These are phyloP conservation scores for Tetranychus truncatus DNA, from an alignment of 2,888 invertebrate genomes.

Conservation along the genomic window DNA sequence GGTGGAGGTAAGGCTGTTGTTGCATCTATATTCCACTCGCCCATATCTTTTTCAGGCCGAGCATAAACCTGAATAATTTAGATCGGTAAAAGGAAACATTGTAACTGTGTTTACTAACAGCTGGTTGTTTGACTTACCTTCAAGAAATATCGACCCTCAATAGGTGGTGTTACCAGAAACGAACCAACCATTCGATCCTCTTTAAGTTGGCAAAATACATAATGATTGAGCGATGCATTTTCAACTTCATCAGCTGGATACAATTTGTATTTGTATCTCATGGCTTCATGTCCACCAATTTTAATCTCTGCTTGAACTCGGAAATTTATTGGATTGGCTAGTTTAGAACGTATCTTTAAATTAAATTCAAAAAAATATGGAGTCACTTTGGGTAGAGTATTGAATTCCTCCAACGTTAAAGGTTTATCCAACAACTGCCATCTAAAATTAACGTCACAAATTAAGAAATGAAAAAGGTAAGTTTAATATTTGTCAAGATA, in stretches of 20 bases:
- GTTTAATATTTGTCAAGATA: too few relatives aligned
- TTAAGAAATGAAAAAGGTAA: background rate
- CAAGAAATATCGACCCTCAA: conserved; percentile 34
- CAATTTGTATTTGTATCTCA: conserved; percentile 31
- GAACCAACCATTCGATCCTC: conserved; percentile 29
- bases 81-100: background rate
- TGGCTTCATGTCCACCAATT: conserved; percentile 27
- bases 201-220: conserved; percentile 30
- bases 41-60: conserved; percentile 29
- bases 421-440: conserved; percentile 38
- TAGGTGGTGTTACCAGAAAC: conserved; percentile 34
- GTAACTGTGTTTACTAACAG: background rate
- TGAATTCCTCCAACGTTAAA: conserved; percentile 35
- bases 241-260: conserved; percentile 29
- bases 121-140: conserved; percentile 28
- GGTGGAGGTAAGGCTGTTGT: conserved; percentile 5
- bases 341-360: conserved; percentile 28
- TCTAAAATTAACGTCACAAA: conserved; percentile 22
- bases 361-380: conserved; percentile 35
- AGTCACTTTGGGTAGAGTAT: conserved; percentile 35
- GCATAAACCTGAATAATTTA: conserved; percentile 27
- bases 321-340: conserved; percentile 28
- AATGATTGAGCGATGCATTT: conserved; percentile 29
- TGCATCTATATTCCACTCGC: conserved; percentile 23
- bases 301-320: conserved; percentile 29